These are phyloP conservation scores for Chaetorhynchus papuensis DNA, from an alignment of 2,113 vertebrate genomes.

Conservation along the genomic window DNA sequence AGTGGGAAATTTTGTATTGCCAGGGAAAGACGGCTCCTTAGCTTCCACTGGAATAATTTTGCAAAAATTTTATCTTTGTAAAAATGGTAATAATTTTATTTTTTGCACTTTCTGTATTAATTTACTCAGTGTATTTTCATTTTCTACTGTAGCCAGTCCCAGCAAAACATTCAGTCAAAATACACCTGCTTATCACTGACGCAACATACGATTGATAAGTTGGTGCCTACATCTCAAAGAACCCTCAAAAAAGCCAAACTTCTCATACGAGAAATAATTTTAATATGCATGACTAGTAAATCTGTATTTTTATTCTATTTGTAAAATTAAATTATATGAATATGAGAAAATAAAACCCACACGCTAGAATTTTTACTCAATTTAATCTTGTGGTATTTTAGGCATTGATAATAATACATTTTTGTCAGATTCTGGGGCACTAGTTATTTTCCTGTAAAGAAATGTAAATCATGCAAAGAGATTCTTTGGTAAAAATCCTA, in stretches of 20 bases:
- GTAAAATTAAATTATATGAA: background rate
- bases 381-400: background rate
- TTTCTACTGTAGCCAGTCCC: background rate
- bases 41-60: background rate
- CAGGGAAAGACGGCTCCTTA: background rate
- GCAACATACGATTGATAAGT: background rate
- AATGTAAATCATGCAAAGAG: background rate
- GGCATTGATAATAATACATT: background rate
- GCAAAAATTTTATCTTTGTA: background rate
- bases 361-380: background rate
- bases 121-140: background rate
- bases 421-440: background rate
- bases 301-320: background rate
- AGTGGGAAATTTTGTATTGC: background rate
- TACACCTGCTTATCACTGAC: background rate
- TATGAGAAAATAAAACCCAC: background rate
- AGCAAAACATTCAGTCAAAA: background rate
- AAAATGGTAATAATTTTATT: background rate
- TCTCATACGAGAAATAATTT: background rate
- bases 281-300: background rate
- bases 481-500: background rate
- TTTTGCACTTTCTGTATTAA: background rate
- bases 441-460: background rate
- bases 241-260: background rate
- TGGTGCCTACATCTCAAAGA: background rate